These are phyloP conservation scores for Pseudococcus jackbeardsleyi DNA, from an alignment of 2,888 invertebrate genomes.

Conservation along the genomic window DNA sequence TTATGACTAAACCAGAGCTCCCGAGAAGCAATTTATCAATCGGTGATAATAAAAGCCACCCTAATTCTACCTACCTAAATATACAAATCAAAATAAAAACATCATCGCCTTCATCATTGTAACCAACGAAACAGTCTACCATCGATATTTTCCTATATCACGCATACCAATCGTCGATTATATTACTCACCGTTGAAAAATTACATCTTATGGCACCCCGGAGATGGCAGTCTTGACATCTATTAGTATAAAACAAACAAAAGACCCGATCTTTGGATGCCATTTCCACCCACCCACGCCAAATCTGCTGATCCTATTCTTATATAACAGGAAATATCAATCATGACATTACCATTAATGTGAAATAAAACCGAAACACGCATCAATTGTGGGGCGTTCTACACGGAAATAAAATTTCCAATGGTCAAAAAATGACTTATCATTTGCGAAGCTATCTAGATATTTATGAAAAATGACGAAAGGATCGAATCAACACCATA, in stretches of 20 bases:
- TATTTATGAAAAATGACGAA: background rate
- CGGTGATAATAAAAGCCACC: no score
- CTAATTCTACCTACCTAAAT: no score
- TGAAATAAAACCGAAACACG: background rate
- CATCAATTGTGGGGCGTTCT: background rate
- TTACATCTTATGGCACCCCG: background rate
- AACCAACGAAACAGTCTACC: no score
- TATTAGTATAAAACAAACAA: background rate
- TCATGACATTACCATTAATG: background rate
- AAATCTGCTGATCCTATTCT: background rate
- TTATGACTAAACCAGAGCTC: no score
- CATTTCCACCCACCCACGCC: background rate
- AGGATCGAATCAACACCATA: background rate
- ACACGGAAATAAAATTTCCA: constrained; percentile 1
- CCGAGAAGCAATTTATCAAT: no score
- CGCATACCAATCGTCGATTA: background rate
- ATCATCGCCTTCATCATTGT: no score
- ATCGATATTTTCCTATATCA: no score
- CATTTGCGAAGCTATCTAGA: background rate
- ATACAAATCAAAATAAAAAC: no score
- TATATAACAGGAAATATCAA: background rate
- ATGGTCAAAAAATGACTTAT: background rate
- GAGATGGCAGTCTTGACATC: constrained; percentile 5
- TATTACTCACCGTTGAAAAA: background rate
- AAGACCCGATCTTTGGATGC: background rate